These are phyloP conservation scores for Chymomyza amoena DNA, from an alignment of 2,888 invertebrate species.

Conservation along the genomic window DNA sequence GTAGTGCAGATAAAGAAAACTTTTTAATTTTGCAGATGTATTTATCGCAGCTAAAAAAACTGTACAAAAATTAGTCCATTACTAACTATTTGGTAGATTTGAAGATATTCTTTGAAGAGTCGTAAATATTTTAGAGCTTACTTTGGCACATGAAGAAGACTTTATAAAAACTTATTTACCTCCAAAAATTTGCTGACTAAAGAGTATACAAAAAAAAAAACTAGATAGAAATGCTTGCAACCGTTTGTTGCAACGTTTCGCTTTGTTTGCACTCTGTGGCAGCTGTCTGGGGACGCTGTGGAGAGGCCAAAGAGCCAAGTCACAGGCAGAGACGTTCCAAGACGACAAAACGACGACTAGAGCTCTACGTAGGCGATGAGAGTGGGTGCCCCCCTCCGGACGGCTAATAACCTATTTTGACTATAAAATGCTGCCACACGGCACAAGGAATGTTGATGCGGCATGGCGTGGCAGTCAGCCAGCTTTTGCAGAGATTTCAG, in stretches of 20 bases:
- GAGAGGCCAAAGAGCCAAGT: background rate
- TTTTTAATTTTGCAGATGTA: too few species aligned
- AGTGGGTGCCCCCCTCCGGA: slow-evolving; percentile 19
- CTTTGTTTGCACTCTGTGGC: background rate
- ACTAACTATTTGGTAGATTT: too few species aligned
- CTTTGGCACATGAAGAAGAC: too few species aligned
- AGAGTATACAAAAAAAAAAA: too few species aligned
- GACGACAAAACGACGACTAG: background rate
- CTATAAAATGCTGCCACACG: slow-evolving; percentile 45
- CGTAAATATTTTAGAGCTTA: too few species aligned
- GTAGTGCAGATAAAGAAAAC: too few species aligned
- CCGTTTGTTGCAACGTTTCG: slow-evolving; percentile 21
- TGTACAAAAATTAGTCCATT: too few species aligned
- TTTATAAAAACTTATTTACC: too few species aligned
- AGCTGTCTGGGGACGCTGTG: background rate
- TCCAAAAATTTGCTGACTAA: background rate
- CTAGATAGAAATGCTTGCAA: background rate
- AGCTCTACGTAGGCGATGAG: slow-evolving; percentile 9
- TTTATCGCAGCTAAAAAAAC: too few species aligned
- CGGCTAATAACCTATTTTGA: slow-evolving; percentile 56
- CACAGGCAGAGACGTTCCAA: background rate
- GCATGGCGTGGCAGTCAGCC: slow-evolving; percentile 23
- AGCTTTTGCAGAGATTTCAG: slow-evolving; percentile 21
- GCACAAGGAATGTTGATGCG: slow-evolving; percentile 39
- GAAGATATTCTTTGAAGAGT: too few species aligned